Conservation (phyloP, 2,888 invertebrate species). For the Limnephilus rhombicus region DNA sequence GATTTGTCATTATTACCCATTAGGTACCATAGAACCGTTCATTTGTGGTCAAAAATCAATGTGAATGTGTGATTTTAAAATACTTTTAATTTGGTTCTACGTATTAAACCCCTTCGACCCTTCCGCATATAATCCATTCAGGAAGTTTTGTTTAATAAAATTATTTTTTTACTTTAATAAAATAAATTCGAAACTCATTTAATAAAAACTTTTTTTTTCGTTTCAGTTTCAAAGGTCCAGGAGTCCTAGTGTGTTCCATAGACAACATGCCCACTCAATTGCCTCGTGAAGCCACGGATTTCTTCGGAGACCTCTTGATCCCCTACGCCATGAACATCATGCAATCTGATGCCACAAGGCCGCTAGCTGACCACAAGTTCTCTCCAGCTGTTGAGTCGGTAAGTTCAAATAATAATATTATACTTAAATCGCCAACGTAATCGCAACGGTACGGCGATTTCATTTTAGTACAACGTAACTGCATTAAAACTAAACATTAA, state of each 20-base stretch:
- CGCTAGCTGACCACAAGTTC: constrained; percentile 88
- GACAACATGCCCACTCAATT: constrained; percentile 99
- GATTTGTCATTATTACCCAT: no score
- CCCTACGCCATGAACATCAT: constrained; percentile 95
- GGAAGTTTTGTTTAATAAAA: no score
- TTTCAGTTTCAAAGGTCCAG: constrained; percentile 93
- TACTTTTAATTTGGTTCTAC: no score
- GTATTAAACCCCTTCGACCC: no score
- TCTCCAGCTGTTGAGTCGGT: constrained; percentile 84
- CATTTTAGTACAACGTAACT: no score
- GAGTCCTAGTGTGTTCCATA: constrained; percentile 99
- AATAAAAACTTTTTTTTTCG: neutral
- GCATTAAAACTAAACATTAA: no score
- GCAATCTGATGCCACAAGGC: constrained; percentile 87
- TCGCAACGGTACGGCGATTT: no score
- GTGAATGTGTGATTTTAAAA: no score
- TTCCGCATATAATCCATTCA: no score
- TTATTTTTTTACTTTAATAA: neutral
- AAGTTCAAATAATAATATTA: constrained; percentile 58
- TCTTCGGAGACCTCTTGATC: constrained; percentile 95
- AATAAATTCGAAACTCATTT: neutral
- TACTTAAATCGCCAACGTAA: neutral
- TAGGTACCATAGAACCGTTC: no score
- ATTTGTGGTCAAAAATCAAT: no score
- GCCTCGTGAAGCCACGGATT: constrained; percentile 97